Conservation (phyloP, 2,797 vertebrate genomes). For the Neopelma chrysocephalum region DNA sequence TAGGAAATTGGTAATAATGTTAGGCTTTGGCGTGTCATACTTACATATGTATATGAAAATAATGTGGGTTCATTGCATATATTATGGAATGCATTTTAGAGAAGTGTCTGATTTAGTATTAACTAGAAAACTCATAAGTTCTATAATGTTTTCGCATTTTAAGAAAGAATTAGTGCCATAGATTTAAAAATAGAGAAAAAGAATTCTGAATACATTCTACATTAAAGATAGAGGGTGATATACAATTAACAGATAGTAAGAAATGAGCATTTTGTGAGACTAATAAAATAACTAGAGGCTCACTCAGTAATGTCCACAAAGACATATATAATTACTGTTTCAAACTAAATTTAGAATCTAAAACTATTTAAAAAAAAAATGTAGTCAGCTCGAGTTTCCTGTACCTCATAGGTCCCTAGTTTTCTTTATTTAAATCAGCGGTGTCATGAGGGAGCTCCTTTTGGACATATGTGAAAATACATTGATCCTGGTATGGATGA, state of each 20-base stretch:
- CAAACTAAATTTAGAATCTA: background rate
- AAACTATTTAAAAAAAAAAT: background rate
- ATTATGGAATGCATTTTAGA: background rate
- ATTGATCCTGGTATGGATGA: background rate
- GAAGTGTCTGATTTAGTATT: background rate
- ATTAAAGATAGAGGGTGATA: background rate
- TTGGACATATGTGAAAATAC: background rate
- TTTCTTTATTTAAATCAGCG: background rate
- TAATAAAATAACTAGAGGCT: background rate
- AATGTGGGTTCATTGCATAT: background rate
- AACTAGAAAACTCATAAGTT: background rate
- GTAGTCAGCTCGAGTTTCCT: background rate
- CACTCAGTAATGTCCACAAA: background rate
- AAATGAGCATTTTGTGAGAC: background rate
- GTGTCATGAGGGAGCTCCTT: background rate
- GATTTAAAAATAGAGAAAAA: background rate
- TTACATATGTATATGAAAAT: background rate
- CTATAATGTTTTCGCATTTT: background rate
- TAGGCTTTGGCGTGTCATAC: background rate
- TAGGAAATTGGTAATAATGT: background rate
- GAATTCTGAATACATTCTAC: background rate
- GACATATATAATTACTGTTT: background rate
- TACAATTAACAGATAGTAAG: background rate
- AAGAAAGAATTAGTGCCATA: background rate
- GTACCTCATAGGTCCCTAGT: background rate